Base-by-base conservation (phyloP, 2,113 vertebrate genomes). In the Jaculus jaculus region DNA sequence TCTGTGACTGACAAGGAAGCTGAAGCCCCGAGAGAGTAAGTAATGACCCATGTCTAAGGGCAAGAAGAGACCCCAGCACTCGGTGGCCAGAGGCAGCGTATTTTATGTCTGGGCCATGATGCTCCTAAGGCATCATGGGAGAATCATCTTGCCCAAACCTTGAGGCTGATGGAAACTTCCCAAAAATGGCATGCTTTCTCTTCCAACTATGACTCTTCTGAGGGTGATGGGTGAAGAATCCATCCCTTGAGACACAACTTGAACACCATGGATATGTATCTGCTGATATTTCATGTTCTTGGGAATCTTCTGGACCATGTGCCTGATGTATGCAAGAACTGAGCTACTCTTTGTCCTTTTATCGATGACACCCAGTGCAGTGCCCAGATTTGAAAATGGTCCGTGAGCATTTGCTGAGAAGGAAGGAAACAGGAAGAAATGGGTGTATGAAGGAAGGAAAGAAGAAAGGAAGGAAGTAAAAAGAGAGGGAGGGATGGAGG, bases 1-100 rank as follows among this genome's bases (percentile, higher is more conserved):
- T 66, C 32, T 77, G 60, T 81, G 30, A 85, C 65, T 71, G 61
- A 80, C 18, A 66, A 90, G 71, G 51, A 86, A 90, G 83, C 23
- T 1, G 51, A 95, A 79, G 74, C 18, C 5, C 23, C 65, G 34
- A 83, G 34, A 75, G 18, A 28, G 28, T 32, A 85, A 26, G 9
- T 60, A 80, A 73, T 86, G 34, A 12, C 51, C 3, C 26, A 12
- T 0, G 7, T 42, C n/a, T 65, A 88, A 39, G 23, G 68, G 28
- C 39, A 23, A 63, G 42, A 89, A 42, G 54, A 39, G n/a, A 60
- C 1, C 37, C 65, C 32, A 17, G 32, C 4, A 26, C 47, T 74
- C 65, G 47, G 66, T 1, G 3, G 17, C 75, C 9, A 37, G 66
- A 4, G n/a, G 37, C 61, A 17, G 34, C 1, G 15, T 34, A 65